These are phyloP conservation scores for Drosophila robusta DNA, from an alignment of 2,888 invertebrate genomes.

Conservation along the genomic window DNA sequence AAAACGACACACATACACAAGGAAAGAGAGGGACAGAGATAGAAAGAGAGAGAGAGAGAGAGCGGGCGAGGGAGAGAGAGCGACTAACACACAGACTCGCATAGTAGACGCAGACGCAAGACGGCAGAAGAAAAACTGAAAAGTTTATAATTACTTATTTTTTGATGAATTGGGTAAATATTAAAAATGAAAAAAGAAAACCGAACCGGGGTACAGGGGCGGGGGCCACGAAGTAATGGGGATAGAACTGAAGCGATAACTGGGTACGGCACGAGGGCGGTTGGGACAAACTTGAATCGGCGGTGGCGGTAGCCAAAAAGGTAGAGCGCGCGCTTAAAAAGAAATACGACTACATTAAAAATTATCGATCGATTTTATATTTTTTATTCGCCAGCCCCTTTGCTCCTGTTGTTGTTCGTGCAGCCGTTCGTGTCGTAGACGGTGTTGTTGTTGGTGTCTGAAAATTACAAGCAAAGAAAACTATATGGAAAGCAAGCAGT, in stretches of 20 bases:
- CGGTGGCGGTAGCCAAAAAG: constrained; percentile 51
- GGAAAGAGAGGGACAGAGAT: constrained; percentile 5
- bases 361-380: constrained; percentile 74
- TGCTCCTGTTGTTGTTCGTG: not conserved
- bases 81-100: constrained; percentile 3
- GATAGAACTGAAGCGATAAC: constrained; percentile 53
- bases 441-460: constrained; percentile 8
- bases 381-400: constrained; percentile 31
- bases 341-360: constrained; percentile 81
- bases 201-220: constrained; percentile 18
- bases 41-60: constrained; percentile 2
- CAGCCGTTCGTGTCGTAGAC: constrained; percentile 3
- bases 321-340: constrained; percentile 70
- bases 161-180: constrained; percentile 85
- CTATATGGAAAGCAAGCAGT: constrained; percentile 19
- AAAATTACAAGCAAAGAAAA: constrained; percentile 24
- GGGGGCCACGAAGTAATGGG: constrained; percentile 19
- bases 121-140: constrained; percentile 73
- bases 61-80: not conserved
- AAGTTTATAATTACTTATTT: constrained; percentile 84
- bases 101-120: constrained; percentile 72
- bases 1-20: constrained; percentile 51
- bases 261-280: constrained; percentile 5
- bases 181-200: constrained; percentile 67
- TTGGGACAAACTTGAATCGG: constrained; percentile 30